A percentile compares a stretch with the other conserved stretches of the same genome.
These are phyloP conservation scores for Nesogale talazaci DNA, from an alignment of 2,113 vertebrate species.

Conservation along the genomic window DNA sequence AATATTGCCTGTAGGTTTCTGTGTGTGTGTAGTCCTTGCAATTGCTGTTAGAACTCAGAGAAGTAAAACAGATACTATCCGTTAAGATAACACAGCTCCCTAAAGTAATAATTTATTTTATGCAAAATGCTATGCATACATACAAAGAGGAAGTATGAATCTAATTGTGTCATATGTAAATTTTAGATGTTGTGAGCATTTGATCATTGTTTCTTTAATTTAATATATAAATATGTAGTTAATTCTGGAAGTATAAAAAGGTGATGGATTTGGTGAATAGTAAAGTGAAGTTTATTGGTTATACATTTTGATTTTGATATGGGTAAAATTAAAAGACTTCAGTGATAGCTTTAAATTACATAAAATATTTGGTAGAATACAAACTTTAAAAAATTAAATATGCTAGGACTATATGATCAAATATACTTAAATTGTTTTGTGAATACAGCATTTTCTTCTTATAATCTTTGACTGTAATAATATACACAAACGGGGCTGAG, in stretches of 20 bases:
- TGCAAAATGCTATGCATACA: not conserved
- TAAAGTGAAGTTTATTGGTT: not conserved
- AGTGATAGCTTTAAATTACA: conserved; percentile 1
- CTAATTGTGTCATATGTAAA: not conserved
- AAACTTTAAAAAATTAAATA: conserved; percentile 18
- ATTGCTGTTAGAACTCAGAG: too few relatives aligned
- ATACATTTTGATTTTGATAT: conserved; percentile 21
- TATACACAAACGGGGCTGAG: conserved; percentile 36
- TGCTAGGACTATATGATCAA: not conserved
- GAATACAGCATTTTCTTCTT: conserved; percentile 10
- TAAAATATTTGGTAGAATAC: not conserved
- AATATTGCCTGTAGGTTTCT: too few relatives aligned
- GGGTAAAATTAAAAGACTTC: not conserved
- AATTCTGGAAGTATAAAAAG: conserved; percentile 33
- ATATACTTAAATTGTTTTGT: not conserved
- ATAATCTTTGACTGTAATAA: not conserved
- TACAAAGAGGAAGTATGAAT: not conserved
- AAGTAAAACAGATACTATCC: too few relatives aligned
- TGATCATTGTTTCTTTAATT: not conserved
- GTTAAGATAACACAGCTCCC: too few relatives aligned
- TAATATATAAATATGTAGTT: not conserved
- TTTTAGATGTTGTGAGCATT: not conserved
- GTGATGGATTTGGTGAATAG: not conserved
- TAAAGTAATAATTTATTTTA: not conserved
- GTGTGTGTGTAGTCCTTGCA: too few relatives aligned